Evolutionary conservation across 2,797 vertebrate species (phyloP), one percentile per base, ranked within the genome.

Genomic region (Melanotaenia trifasciata): DNA sequence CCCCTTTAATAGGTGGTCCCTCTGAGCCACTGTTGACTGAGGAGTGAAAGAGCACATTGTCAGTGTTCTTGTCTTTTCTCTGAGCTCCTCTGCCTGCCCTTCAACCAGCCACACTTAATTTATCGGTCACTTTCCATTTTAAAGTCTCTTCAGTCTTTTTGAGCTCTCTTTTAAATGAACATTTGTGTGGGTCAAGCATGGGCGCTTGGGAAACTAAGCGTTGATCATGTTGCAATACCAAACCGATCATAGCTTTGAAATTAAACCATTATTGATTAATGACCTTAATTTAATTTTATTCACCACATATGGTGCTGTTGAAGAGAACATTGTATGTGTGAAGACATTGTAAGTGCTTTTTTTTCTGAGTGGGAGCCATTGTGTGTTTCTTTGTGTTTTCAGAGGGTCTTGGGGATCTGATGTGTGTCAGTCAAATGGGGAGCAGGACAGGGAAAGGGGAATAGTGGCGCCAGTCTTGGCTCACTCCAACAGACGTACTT

Each of bases 301-400:
- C 68, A 62, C 69, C 10, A 16, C 36, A 35, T 69, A 13, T 26
- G 53, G 14, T 65, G 45, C 3, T 60, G 45, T 38, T 62, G 59
- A 33, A 68, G 13, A 61, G 33, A 36, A 20, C 20, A 7, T 43
- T 20, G 58, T 54, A 59, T 11, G 57, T 64, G 54, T 62, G 4
- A 3, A 16, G 18, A 45, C 45, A 43, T 28, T 28, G 24, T 59
- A 61, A 81, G 67, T 69, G 50, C 30, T 32, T 32, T 64, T 1
- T 1, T 51, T 75, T 75, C 58, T 88, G 83, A 90, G 88, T 85
- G 65, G 77, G 50, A 28, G 68, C 72, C 81, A 67, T 86, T 90
- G 76, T 89, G 62, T 61, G 47, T 67, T 67, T 78, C 59, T 67
- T 76, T 82, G 70, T 79, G 72, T 79, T 83, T 84, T 74, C 58